phyloP scores from a whole-genome alignment of 2,888 invertebrate species.

The Euproctis similis region DNA sequence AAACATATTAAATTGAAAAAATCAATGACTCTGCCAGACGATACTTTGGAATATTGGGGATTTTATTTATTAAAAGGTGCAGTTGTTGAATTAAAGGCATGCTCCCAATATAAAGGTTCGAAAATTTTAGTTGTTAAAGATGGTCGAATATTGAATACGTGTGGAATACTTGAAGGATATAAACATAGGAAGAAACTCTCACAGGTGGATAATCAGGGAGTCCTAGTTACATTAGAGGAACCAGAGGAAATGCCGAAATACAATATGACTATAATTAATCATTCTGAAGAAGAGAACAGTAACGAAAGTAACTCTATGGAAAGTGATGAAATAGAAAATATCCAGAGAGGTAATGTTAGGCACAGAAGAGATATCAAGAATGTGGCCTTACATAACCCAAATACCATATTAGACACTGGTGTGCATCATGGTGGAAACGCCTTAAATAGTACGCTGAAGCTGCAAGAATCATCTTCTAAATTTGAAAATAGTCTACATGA shows the following conservation, averaged over 20 bases:
- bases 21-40: slow-evolving; percentile 88
- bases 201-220: slow-evolving; percentile 75
- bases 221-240: slow-evolving; percentile 61
- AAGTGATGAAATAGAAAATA: slow-evolving; percentile 3
- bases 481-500: slow-evolving; percentile 85
- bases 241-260: slow-evolving; percentile 30
- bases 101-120: slow-evolving; percentile 86
- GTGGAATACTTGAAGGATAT: slow-evolving; percentile 84
- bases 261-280: slow-evolving; percentile 2
- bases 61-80: slow-evolving; percentile 88
- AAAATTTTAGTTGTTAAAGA: slow-evolving; percentile 88
- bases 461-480: slow-evolving; percentile 84
- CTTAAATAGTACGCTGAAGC: slow-evolving; percentile 68
- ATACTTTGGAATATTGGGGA: slow-evolving; percentile 92
- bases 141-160: slow-evolving; percentile 84
- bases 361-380: slow-evolving; percentile 44
- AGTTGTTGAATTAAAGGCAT: slow-evolving; percentile 84
- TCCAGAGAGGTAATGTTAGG: slow-evolving; percentile 19
- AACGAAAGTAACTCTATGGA: slow-evolving; percentile 1
- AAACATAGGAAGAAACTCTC: slow-evolving; percentile 78
- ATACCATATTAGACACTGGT: slow-evolving; percentile 80
- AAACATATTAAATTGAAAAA: slow-evolving; percentile 87
- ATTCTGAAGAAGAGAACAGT: slow-evolving; percentile 3
- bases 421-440: slow-evolving; percentile 87
- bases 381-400: slow-evolving; percentile 55